phyloP scores from a whole-genome alignment of 2,113 vertebrate genomes.

The Progne subis region DNA sequence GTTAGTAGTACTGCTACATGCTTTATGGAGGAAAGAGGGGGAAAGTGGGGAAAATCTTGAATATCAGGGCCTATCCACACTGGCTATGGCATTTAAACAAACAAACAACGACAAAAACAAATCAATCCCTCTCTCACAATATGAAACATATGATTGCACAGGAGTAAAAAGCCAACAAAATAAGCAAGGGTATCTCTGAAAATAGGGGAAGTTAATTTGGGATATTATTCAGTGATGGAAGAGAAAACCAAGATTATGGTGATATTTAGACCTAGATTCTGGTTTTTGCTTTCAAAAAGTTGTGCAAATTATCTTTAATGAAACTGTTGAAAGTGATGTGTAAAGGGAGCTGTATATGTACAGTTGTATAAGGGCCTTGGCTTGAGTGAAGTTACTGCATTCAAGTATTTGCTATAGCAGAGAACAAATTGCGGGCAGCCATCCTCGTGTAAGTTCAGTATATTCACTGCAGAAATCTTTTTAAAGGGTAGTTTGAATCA shows the following conservation, averaged over 20 bases:
- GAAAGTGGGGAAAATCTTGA: not conserved
- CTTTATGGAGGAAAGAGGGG: not conserved
- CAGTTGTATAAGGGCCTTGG: not conserved
- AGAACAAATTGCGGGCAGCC: conserved; percentile 33
- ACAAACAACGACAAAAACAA: not conserved
- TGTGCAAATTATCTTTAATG: not conserved
- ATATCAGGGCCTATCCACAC: conserved; percentile 3
- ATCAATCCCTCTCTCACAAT: conserved; percentile 22
- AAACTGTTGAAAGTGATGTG: not conserved
- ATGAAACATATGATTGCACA: conserved; percentile 40
- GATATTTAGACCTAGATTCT: not conserved
- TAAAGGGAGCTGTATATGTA: not conserved
- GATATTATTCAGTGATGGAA: not conserved
- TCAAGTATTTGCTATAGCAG: not conserved
- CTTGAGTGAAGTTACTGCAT: not conserved
- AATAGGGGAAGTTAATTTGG: not conserved
- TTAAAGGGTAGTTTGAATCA: not conserved
- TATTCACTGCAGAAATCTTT: conserved; percentile 29
- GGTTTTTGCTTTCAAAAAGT: not conserved
- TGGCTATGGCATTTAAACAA: conserved; percentile 30
- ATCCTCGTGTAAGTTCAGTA: conserved; percentile 48
- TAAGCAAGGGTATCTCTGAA: not conserved
- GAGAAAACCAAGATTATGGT: not conserved
- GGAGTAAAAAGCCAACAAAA: conserved; percentile 10
- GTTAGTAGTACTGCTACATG: not conserved